These are phyloP conservation scores for Stenolophus ochropezus DNA, from an alignment of 2,888 invertebrate species.

Conservation along the genomic window DNA sequence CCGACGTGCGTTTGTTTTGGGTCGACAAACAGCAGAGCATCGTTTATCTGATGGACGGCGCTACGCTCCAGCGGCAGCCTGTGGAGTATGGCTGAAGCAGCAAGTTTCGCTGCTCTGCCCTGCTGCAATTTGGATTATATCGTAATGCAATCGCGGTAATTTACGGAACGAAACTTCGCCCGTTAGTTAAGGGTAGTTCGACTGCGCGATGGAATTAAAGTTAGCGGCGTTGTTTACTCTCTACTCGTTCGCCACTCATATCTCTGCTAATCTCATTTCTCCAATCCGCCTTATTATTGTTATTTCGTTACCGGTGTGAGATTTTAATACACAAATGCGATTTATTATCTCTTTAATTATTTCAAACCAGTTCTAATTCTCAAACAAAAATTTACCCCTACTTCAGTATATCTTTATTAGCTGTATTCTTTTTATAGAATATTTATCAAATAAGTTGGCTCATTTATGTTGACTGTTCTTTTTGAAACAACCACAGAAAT, in stretches of 20 bases:
- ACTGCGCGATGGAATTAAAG: slow-evolving; percentile 42
- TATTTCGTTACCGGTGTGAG: neutral
- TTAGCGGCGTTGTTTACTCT: slow-evolving; percentile 36
- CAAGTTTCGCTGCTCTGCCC: slow-evolving; percentile 9
- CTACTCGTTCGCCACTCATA: slow-evolving; percentile 32
- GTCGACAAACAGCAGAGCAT: slow-evolving; percentile 31
- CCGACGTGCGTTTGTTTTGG: slow-evolving; percentile 39
- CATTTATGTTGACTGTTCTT: no score
- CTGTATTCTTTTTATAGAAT: no score
- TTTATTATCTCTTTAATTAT: no score
- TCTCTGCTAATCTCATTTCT: slow-evolving; percentile 34
- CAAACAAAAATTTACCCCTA: no score
- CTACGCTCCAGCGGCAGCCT: neutral
- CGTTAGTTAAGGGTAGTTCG: slow-evolving; percentile 48
- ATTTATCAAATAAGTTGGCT: no score
- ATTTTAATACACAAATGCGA: slow-evolving; percentile 7
- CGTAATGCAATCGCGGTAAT: slow-evolving; percentile 52
- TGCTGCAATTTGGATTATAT: slow-evolving; percentile 54
- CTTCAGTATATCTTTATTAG: no score
- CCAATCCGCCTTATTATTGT: slow-evolving; percentile 10
- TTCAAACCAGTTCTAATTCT: no score
- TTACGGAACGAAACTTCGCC: slow-evolving; percentile 41
- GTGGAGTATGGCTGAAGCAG: neutral
- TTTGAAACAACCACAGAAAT: no score
- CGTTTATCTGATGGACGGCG: slow-evolving; percentile 35